Evolutionary conservation across 2,888 invertebrate species (phyloP).

Genomic region (Malachius bipustulatus): DNA sequence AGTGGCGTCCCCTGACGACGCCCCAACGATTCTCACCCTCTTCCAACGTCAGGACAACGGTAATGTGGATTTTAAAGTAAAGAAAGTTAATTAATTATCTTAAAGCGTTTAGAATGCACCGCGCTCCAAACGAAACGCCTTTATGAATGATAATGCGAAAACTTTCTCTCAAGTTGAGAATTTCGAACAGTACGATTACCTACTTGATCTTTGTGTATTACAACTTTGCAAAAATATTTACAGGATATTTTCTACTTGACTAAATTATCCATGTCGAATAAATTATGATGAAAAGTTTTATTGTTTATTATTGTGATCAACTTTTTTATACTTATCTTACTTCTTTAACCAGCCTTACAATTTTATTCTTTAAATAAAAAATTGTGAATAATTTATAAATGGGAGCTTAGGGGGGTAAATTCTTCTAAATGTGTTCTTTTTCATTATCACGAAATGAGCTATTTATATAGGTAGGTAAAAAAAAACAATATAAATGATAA

Average conservation of each 20-base stretch:
- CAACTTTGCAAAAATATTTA: conserved; percentile 21
- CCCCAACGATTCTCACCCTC: conserved; percentile 23
- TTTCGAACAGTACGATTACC: conserved; percentile 23
- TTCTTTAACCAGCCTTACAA: too few relatives aligned
- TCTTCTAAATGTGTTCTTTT: too few relatives aligned
- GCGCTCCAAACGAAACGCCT: conserved; percentile 24
- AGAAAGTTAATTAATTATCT: conserved; percentile 36
- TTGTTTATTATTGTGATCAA: too few relatives aligned
- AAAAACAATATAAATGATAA: too few relatives aligned
- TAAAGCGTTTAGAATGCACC: conserved; percentile 28
- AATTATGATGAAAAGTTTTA: conserved; percentile 1
- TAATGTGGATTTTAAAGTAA: conserved; percentile 30
- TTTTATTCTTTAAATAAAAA: too few relatives aligned
- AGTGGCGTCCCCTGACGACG: conserved; percentile 31
- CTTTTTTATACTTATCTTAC: too few relatives aligned
- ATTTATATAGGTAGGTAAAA: too few relatives aligned
- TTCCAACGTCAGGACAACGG: conserved; percentile 18
- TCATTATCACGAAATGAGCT: too few relatives aligned
- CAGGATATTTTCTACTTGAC: not conserved
- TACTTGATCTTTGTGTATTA: conserved; percentile 19
- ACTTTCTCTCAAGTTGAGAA: conserved; percentile 17
- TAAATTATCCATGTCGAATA: too few relatives aligned
- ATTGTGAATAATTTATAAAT: too few relatives aligned
- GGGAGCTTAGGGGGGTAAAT: too few relatives aligned
- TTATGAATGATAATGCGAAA: conserved; percentile 31